Evolutionary conservation across 2,797 vertebrate species (phyloP), one percentile per base, ranked within the genome.

Genomic region (Liparis tanakae): DNA sequence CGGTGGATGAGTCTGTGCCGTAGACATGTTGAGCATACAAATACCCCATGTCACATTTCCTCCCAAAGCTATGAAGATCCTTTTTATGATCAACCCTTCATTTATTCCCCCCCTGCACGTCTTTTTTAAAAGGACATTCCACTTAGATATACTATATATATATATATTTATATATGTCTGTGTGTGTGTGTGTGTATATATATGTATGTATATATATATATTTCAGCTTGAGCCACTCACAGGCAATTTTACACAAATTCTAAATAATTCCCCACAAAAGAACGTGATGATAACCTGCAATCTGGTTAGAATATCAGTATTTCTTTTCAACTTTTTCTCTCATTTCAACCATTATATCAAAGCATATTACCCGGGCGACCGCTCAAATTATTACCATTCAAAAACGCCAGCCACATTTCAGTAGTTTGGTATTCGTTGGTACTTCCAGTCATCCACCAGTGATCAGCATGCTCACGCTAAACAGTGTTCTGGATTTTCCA

Each of bases 201-300:
- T 30, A 3, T 30, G 3, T 30, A 30, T 30, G 25, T 30, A 30
- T 30, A 30, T 30, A 30, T 30, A 30, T 30, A 30, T 30, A 30
- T 30, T 30, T 30, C 25, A 30, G 3, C 33, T 30, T 17, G 15
- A 18, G 25, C 25, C n/a, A 37, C 54, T 70, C 41, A n/a, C 66
- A 54, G 14, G 67, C 55, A 78, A 78, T 80, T 80, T 79, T 76
- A 80, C 70, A 73, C 51, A 14, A 53, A 76, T 70, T 67, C 22
- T 15, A 65, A 63, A 57, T 53, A 68, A 80, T 63, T 73, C 34
- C 64, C 73, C 59, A 70, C 57, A 17, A 34, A 43, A 43, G 20
- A 57, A 61, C 10, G 25, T 3, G 5, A 75, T 5, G 5, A 75
- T 44, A 17, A 20, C 44, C 65, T 70, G 55, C 74, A 79, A 73